Base-by-base conservation (phyloP, 2,113 vertebrate genomes). In the Galbula dea region DNA sequence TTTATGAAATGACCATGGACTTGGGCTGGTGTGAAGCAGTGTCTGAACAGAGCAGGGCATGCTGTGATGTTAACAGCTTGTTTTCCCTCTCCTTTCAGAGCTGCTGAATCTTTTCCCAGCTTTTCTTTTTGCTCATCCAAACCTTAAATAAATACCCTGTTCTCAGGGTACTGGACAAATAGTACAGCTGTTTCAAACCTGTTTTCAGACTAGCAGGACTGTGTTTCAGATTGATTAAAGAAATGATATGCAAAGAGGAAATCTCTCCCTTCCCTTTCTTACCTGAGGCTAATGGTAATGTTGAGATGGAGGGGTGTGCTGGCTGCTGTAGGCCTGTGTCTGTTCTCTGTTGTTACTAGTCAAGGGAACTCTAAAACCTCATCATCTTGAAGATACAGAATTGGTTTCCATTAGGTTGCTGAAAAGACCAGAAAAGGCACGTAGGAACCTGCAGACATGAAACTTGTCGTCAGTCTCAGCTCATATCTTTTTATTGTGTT, bases 401-500 rank as follows among this genome's bases (percentile, higher is more conserved):
- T 79, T 80, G 83, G 30, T 92, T 96, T 93, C 87, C 86, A 85
- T 91, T 76, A 92, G 74, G 62, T 69, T 52, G 55, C 51, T 87
- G 86, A 39, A 87, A 95, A 83, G 57, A 83, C 9, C 6, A 15
- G 77, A 66, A 89, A 78, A 80, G 46, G 81, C 84, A 73, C 3
- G 15, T 34, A 83, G 83, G 61, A 74, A 94, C 63, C 77, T 90
- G 67, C 65, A 93, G 83, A 69, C 65, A 45, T 61, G 62, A 92
- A 91, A 92, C 86, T 43, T 73, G 39, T 49, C 91, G 93, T 96
- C 88, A 91, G 91, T 66, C 75, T 95, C 45, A 10, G 86, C 82
- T 95, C 86, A 4, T 75, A 86, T 83, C 81, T 96, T 93, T 95
- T 94, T 93, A 93, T 87, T 73, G 91, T 89, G 78, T 61, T 96